Evolutionary conservation across 2,888 invertebrate genomes (phyloP).

Genomic region (Caenorhabditis afra): DNA sequence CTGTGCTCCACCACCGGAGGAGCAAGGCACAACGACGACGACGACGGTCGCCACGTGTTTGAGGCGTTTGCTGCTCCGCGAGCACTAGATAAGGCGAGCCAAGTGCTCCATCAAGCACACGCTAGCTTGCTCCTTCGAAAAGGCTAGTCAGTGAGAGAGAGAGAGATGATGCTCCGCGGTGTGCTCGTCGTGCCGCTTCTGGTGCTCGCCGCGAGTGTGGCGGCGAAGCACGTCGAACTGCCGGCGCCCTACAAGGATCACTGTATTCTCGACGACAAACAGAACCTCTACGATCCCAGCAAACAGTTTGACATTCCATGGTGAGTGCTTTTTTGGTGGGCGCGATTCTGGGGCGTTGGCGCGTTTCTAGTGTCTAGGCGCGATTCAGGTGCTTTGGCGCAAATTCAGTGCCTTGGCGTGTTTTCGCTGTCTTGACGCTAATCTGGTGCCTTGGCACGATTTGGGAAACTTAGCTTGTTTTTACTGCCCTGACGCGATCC

Average conservation of each 20-base stretch:
- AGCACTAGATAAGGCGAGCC: slow-evolving; percentile 19
- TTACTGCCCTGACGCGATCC: too few species aligned
- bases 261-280: slow-evolving; percentile 74
- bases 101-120: neutral
- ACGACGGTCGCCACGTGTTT: slow-evolving; percentile 38
- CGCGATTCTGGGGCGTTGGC: neutral
- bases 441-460: too few species aligned
- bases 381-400: neutral
- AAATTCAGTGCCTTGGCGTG: neutral
- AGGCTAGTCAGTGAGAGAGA: too few species aligned
- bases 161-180: slow-evolving; percentile 27
- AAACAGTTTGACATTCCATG: slow-evolving; percentile 70
- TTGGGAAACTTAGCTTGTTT: too few species aligned
- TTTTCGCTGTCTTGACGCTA: too few species aligned
- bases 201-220: slow-evolving; percentile 9
- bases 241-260: slow-evolving; percentile 74
- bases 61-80: too few species aligned
- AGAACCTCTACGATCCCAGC: slow-evolving; percentile 72
- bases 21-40: too few species aligned
- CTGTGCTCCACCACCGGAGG: too few species aligned
- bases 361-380: neutral
- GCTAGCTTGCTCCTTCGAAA: too few species aligned
- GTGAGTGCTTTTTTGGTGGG: slow-evolving; percentile 51
- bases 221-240: slow-evolving; percentile 69
- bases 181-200: slow-evolving; percentile 24